Evolutionary conservation across 2,888 invertebrate species (phyloP).

Genomic region (Dryocosmus kuriphilus): DNA sequence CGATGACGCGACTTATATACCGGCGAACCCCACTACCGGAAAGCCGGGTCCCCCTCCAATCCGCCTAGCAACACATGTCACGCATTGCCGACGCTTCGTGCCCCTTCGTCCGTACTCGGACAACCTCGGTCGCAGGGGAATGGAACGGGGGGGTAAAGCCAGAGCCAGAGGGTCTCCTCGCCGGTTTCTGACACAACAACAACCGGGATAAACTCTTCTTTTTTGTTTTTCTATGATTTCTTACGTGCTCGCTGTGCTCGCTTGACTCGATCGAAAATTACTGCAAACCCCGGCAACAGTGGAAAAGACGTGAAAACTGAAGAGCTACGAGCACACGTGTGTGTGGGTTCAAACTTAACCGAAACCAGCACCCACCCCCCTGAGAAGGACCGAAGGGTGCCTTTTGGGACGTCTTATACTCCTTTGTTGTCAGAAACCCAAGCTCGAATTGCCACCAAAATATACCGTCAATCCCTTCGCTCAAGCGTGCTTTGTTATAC

Average conservation of each 20-base stretch:
- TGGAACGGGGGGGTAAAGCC: slow-evolving; percentile 16
- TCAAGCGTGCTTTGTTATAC: not conserved
- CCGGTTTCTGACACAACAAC: slow-evolving; percentile 1
- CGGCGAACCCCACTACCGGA: slow-evolving; percentile 53
- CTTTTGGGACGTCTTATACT: slow-evolving; percentile 3
- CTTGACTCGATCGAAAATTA: slow-evolving; percentile 1
- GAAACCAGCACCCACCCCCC: slow-evolving; percentile 5
- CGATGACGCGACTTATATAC: slow-evolving; percentile 74
- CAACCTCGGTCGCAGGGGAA: slow-evolving; percentile 50
- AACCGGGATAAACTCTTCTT: slow-evolving; percentile 8
- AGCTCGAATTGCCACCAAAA: not conserved
- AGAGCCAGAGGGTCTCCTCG: not conserved
- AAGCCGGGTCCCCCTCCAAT: slow-evolving; percentile 57
- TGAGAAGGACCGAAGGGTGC: not conserved
- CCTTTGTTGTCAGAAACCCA: slow-evolving; percentile 4
- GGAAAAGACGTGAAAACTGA: slow-evolving; percentile 1
- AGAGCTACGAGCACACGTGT: not conserved
- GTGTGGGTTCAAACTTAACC: not conserved
- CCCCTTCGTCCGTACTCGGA: slow-evolving; percentile 53
- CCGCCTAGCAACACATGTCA: slow-evolving; percentile 76
- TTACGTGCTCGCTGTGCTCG: slow-evolving; percentile 15
- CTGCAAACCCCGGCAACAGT: not conserved
- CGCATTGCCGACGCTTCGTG: slow-evolving; percentile 61
- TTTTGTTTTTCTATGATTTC: slow-evolving; percentile 10
- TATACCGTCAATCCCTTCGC: not conserved